phyloP scores from a whole-genome alignment of 2,113 vertebrate genomes.

The Sceloporus tristichus region DNA sequence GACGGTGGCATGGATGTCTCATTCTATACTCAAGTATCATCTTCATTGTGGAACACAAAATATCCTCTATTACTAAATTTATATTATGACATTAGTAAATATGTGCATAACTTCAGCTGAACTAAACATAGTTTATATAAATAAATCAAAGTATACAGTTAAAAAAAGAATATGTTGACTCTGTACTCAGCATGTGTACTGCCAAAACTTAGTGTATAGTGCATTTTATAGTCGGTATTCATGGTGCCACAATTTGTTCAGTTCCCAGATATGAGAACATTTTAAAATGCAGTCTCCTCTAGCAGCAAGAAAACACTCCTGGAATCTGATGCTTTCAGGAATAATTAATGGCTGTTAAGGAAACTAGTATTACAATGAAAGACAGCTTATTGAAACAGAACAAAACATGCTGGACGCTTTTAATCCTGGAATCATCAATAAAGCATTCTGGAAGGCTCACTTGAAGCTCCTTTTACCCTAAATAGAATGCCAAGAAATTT shows the following conservation, averaged over 20 bases:
- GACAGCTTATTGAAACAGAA: conserved; percentile 56
- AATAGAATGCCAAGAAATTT: conserved; percentile 52
- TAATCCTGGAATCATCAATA: conserved; percentile 48
- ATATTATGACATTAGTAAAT: background rate
- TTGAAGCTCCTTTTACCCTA: conserved; percentile 50
- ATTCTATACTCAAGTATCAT: background rate
- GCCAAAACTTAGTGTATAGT: conserved; percentile 50
- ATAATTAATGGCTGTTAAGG: conserved; percentile 63
- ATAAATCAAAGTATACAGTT: conserved; percentile 34
- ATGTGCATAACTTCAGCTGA: conserved; percentile 45
- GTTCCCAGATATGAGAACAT: conserved; percentile 61
- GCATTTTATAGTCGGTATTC: conserved; percentile 38
- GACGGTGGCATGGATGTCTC: background rate
- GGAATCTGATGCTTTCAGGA: conserved; percentile 67
- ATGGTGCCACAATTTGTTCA: conserved; percentile 36
- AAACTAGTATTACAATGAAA: conserved; percentile 55
- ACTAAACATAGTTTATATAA: conserved; percentile 49
- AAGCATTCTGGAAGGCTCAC: conserved; percentile 41
- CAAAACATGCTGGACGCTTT: conserved; percentile 48
- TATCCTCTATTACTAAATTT: background rate
- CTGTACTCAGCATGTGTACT: conserved; percentile 40
- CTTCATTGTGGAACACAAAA: background rate
- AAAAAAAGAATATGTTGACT: conserved; percentile 55
- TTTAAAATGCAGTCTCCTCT: conserved; percentile 63
- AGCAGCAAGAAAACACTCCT: conserved; percentile 59